A percentile compares a stretch with the other conserved stretches of the same genome.
Evolutionary conservation across 35 echinoderm and acorn worm species (phyloP).

Genomic region (Heliocidaris tuberculata): DNA sequence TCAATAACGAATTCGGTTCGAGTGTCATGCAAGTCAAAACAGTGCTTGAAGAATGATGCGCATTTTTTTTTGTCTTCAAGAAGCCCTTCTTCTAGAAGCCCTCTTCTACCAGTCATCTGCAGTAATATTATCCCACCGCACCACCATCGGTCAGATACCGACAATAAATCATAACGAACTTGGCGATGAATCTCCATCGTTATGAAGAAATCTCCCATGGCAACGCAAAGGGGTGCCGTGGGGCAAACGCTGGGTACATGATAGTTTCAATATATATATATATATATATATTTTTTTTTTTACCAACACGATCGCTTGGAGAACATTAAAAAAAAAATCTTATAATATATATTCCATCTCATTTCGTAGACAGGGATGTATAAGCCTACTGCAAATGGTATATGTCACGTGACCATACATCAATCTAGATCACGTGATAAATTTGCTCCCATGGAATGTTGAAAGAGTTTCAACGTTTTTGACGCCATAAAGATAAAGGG

Average conservation of each 20-base stretch:
- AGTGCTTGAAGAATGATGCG: slow-evolving; percentile 37
- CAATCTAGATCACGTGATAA: neutral
- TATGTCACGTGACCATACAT: neutral
- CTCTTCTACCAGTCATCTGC: neutral
- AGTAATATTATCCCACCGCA: neutral
- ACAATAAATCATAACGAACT: slow-evolving; percentile 21
- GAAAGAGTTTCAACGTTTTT: no score
- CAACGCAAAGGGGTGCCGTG: neutral
- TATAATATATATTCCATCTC: no score
- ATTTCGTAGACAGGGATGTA: neutral
- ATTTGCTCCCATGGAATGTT: no score
- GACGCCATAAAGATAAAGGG: neutral
- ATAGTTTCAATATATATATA: no score
- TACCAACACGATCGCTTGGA: neutral
- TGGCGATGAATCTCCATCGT: neutral
- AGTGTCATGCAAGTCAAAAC: slow-evolving; percentile 42
- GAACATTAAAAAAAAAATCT: neutral
- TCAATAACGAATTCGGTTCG: neutral
- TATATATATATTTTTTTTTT: no score
- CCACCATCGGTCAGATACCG: neutral
- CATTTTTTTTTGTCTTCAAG: neutral
- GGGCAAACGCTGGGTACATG: neutral
- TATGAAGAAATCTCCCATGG: neutral
- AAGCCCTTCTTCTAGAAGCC: neutral
- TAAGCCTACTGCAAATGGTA: neutral